Conservation (phyloP, 2,797 vertebrate genomes). For the Sebastes minor region DNA sequence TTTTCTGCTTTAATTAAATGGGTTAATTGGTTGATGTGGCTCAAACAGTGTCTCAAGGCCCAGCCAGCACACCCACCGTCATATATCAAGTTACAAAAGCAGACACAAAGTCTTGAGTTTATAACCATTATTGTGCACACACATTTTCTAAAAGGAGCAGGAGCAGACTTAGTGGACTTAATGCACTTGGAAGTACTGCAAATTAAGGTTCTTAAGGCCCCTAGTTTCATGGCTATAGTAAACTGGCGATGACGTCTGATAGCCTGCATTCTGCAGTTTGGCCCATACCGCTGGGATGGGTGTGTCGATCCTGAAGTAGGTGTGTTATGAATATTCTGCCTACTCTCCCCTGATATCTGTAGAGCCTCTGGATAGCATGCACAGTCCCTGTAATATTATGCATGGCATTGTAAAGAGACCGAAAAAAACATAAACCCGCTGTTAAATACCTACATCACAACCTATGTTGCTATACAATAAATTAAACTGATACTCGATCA, state of each 20-base stretch:
- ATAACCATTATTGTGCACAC: neutral
- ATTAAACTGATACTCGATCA: neutral
- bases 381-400: too few relatives aligned
- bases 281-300: too few relatives aligned
- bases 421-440: neutral
- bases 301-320: too few relatives aligned
- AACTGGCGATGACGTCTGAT: too few relatives aligned
- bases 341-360: neutral
- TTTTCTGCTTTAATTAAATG: slow-evolving; percentile 25
- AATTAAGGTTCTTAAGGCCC: neutral
- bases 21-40: slow-evolving; percentile 6
- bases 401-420: accelerated
- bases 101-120: neutral
- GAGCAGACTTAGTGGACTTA: neutral
- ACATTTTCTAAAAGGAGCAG: neutral
- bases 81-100: neutral
- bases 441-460: neutral
- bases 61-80: neutral
- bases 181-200: neutral
- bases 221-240: neutral
- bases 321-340: neutral
- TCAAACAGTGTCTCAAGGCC: neutral
- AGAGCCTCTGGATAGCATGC: neutral
- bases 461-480: too few relatives aligned
- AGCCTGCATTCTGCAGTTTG: too few relatives aligned